These are phyloP conservation scores for Tetragonula carbonaria DNA, from an alignment of 2,888 invertebrate species.

Conservation along the genomic window DNA sequence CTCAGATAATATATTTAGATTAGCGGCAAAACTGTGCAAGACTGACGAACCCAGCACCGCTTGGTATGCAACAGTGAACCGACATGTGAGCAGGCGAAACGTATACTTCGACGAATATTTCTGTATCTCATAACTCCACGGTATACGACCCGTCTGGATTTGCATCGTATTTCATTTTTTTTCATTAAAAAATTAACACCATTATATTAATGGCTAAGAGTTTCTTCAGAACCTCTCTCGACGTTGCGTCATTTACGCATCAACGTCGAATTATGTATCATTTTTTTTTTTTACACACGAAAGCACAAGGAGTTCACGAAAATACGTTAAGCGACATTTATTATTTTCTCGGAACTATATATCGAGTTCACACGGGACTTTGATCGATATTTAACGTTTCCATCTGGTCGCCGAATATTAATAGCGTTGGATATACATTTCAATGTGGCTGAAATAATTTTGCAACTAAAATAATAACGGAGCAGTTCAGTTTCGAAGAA, in stretches of 20 bases:
- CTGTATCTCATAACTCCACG: constrained; percentile 5
- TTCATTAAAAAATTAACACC: constrained; percentile 1
- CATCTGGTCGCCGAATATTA: constrained; percentile 47
- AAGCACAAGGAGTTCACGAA: background rate
- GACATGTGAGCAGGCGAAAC: constrained; percentile 37
- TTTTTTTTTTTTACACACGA: background rate
- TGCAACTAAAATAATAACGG: constrained; percentile 36
- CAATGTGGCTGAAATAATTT: constrained; percentile 42
- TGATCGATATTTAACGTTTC: constrained; percentile 50
- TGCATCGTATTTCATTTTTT: background rate
- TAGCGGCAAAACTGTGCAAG: constrained; percentile 41
- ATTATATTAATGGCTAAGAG: too few relatives aligned
- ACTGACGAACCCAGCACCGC: constrained; percentile 49
- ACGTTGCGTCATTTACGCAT: background rate
- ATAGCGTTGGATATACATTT: constrained; percentile 31
- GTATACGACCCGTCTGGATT: background rate
- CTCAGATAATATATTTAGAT: constrained; percentile 63
- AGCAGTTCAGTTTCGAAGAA: background rate
- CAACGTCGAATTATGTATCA: too few relatives aligned
- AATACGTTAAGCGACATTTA: background rate
- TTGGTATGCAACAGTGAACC: constrained; percentile 44
- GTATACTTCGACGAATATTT: constrained; percentile 40
- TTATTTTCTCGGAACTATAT: constrained; percentile 20
- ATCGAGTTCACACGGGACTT: constrained; percentile 11
- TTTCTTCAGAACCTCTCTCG: too few relatives aligned